Evolutionary conservation across 2,113 vertebrate species (phyloP).

Genomic region (Mobula birostris): DNA sequence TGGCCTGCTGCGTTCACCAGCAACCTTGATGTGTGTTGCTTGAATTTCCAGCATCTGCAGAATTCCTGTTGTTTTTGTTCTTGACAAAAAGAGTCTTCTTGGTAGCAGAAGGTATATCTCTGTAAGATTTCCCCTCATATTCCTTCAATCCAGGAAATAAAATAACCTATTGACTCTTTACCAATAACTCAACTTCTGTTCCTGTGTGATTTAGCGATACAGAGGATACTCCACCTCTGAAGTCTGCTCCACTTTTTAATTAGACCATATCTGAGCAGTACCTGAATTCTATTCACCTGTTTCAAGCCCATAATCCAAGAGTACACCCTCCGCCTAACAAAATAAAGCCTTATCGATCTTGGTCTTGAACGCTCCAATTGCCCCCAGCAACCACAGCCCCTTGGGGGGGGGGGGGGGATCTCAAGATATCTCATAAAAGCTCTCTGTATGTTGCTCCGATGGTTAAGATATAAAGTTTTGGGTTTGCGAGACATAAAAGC

Average conservation of each 20-base stretch:
- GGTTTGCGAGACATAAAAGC: neutral
- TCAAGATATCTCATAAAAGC: neutral
- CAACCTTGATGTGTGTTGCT: no score
- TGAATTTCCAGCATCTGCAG: no score
- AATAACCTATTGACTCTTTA: no score
- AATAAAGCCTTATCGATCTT: neutral
- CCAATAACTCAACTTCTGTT: no score
- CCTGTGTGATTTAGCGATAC: neutral
- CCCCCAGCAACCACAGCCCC: neutral
- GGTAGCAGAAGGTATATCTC: no score
- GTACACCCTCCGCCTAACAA: neutral
- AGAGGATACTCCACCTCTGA: neutral
- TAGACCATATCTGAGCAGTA: neutral
- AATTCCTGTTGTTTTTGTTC: no score
- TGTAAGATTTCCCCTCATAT: no score
- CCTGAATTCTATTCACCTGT: neutral
- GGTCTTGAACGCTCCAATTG: neutral
- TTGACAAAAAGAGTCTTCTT: no score
- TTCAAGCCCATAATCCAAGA: neutral
- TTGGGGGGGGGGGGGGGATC: neutral
- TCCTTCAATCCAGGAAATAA: no score
- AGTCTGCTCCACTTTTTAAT: neutral
- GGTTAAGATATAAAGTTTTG: neutral
- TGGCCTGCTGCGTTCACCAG: no score
- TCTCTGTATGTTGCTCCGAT: neutral